These are phyloP conservation scores for Pheosia gnoma DNA, from an alignment of 2,888 invertebrate genomes.

Conservation along the genomic window DNA sequence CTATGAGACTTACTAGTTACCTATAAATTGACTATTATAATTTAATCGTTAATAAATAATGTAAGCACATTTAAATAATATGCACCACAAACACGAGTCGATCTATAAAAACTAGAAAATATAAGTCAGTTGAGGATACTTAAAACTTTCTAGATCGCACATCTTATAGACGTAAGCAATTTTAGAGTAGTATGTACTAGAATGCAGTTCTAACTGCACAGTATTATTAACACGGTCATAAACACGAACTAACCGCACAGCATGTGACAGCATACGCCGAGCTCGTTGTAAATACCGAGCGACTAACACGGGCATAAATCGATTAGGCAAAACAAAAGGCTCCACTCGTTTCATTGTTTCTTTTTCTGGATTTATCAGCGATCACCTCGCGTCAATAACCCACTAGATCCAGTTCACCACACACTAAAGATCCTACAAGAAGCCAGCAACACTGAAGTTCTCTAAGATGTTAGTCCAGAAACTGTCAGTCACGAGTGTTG, in stretches of 20 bases:
- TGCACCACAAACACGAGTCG: no score
- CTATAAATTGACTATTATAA: no score
- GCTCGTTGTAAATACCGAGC: slow-evolving; percentile 35
- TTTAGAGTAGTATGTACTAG: neutral
- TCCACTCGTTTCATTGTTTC: slow-evolving; percentile 49
- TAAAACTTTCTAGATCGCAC: no score
- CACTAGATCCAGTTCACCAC: neutral
- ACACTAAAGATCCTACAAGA: neutral
- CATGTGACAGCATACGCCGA: slow-evolving; percentile 1
- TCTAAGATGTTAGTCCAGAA: no score
- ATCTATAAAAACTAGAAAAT: no score
- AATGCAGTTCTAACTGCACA: neutral
- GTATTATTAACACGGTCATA: slow-evolving; percentile 2
- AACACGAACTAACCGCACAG: neutral
- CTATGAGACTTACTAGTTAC: no score
- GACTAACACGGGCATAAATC: slow-evolving; percentile 52
- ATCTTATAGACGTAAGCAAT: no score
- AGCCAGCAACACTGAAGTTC: no score
- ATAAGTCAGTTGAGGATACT: no score
- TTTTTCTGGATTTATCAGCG: slow-evolving; percentile 25
- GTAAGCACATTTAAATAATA: no score
- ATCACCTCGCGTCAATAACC: neutral
- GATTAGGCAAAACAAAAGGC: slow-evolving; percentile 59
- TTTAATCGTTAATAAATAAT: no score
- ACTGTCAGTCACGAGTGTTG: no score